phyloP scores from a whole-genome alignment of 2,113 vertebrate genomes.

The Esox niger region DNA sequence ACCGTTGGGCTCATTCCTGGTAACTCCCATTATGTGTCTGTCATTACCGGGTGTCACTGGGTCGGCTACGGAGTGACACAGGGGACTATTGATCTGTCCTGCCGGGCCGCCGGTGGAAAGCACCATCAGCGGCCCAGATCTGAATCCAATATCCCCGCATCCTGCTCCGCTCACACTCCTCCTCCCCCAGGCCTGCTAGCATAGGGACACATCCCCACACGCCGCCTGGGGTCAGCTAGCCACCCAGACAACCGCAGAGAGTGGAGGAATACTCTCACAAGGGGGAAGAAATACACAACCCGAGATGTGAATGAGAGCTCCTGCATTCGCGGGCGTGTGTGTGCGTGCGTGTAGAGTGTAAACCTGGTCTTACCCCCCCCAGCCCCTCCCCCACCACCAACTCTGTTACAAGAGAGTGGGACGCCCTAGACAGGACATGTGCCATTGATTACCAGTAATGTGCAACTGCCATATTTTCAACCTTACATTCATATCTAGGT shows the following conservation, averaged over 20 bases:
- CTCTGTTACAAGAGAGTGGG: conserved; percentile 9
- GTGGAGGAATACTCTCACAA: conserved; percentile 11
- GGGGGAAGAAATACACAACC: not conserved
- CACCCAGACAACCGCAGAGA: conserved; percentile 14
- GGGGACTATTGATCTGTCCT: conserved; percentile 41
- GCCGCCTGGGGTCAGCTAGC: conserved; percentile 3
- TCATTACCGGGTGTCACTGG: conserved; percentile 21
- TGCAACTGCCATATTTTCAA: conserved; percentile 70
- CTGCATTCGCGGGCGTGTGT: not conserved
- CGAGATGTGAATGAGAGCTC: conserved; percentile 17
- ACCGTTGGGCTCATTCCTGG: not conserved
- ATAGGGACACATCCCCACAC: conserved; percentile 15
- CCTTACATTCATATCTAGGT: conserved; percentile 55
- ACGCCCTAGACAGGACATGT: conserved; percentile 30
- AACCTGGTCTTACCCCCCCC: not conserved
- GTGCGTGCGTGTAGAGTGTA: not conserved
- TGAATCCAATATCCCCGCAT: conserved; percentile 39
- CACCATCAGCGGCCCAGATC: conserved; percentile 24
- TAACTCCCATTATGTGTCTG: not conserved
- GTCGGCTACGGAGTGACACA: conserved; percentile 31
- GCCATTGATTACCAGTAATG: conserved; percentile 47
- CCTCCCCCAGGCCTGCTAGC: not conserved
- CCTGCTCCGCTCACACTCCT: not conserved
- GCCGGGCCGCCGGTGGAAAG: not conserved
- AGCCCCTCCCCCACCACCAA: not conserved